Evolutionary conservation across 2,113 vertebrate genomes (phyloP).

Genomic region (Aythya baeri): DNA sequence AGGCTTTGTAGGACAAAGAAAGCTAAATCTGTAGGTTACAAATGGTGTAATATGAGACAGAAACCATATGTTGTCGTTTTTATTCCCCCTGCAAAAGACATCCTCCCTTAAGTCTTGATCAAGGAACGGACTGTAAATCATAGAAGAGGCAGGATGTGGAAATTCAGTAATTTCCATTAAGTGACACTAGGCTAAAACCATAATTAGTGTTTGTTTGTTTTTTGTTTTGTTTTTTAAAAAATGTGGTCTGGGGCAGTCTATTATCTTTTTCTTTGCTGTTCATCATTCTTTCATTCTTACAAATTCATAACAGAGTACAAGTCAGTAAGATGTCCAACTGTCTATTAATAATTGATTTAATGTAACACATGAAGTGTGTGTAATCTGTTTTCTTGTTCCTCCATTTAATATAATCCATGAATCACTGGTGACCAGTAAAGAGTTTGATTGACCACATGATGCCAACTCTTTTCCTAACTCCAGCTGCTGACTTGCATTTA

Average conservation of each 20-base stretch:
- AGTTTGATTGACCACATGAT: background rate
- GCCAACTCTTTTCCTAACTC: background rate
- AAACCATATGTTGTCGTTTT: background rate
- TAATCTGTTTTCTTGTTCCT: constrained; percentile 29
- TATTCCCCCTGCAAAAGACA: background rate
- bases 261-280: constrained; percentile 12
- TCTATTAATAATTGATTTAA: constrained; percentile 54
- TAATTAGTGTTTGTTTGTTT: background rate
- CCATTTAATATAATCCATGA: background rate
- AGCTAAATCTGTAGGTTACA: background rate
- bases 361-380: background rate
- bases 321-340: background rate
- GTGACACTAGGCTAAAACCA: background rate
- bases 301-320: background rate
- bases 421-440: background rate
- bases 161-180: constrained; percentile 26
- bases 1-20: background rate
- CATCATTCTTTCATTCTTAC: constrained; percentile 3
- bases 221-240: background rate
- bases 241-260: background rate
- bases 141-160: background rate
- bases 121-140: constrained; percentile 33
- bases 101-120: constrained; percentile 3
- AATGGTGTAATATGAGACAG: background rate
- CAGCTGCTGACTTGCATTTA: background rate